Conservation (phyloP, 2,797 vertebrate genomes). For the Cyprinodon diabolis region DNA sequence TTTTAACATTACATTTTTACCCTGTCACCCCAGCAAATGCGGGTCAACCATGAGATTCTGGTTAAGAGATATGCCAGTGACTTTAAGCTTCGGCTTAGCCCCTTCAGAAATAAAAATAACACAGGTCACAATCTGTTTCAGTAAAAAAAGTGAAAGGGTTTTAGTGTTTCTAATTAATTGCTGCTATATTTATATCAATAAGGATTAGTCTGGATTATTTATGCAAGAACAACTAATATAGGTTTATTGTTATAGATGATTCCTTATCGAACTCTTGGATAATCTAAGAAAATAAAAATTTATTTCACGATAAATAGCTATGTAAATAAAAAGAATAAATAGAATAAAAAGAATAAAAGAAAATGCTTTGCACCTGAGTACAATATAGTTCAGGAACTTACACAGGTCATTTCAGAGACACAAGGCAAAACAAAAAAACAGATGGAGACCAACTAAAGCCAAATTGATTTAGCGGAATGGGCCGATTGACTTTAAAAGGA, state of each 20-base stretch:
- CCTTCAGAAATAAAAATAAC: too few relatives aligned
- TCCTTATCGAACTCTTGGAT: neutral
- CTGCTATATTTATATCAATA: too few relatives aligned
- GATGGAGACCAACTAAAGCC: neutral
- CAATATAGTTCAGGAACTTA: neutral
- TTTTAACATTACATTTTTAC: too few relatives aligned
- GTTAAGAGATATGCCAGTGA: too few relatives aligned
- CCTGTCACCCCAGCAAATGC: too few relatives aligned
- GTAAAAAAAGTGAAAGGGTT: neutral
- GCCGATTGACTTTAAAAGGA: conserved; percentile 7
- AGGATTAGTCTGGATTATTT: too few relatives aligned
- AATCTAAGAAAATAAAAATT: neutral
- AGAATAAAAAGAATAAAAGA: neutral
- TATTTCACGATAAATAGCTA: neutral
- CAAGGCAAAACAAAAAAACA: neutral
- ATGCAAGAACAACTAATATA: too few relatives aligned
- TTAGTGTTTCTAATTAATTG: neutral
- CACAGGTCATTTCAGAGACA: neutral
- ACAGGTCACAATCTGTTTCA: neutral
- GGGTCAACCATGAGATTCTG: too few relatives aligned
- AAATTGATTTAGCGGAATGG: conserved; percentile 3
- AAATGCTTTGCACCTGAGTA: neutral
- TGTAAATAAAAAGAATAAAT: neutral
- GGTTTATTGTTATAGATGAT: neutral
- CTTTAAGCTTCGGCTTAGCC: too few relatives aligned